Conservation (phyloP, 2,797 vertebrate species). For the Vireo griseus region DNA sequence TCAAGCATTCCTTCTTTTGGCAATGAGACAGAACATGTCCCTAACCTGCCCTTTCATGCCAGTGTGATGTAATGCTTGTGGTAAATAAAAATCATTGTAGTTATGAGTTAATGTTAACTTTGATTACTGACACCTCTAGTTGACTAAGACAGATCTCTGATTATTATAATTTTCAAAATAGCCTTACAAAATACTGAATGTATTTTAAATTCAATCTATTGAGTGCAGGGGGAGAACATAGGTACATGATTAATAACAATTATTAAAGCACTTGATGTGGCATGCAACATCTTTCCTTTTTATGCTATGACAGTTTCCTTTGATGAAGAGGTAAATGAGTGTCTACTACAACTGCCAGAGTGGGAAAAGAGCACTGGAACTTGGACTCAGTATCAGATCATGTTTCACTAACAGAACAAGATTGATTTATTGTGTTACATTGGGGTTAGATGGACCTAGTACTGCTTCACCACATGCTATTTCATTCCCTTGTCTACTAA, state of each 20-base stretch:
- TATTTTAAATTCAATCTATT: not conserved
- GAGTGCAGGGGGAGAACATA: not conserved
- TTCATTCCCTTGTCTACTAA: constrained; percentile 74
- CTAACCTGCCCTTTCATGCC: not conserved
- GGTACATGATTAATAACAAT: not conserved
- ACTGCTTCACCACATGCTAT: constrained; percentile 67
- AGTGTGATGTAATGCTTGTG: not conserved
- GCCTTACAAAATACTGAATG: not conserved
- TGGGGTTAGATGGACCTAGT: constrained; percentile 70
- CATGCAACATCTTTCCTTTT: not conserved
- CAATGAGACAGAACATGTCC: not conserved
- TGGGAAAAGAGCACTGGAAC: constrained; percentile 37
- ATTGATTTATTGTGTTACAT: constrained; percentile 74
- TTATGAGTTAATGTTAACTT: not conserved
- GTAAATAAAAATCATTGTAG: not conserved
- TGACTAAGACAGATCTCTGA: not conserved
- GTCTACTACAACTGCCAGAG: not conserved
- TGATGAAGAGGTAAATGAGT: constrained; percentile 19
- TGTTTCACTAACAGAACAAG: constrained; percentile 60
- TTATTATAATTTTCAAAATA: not conserved
- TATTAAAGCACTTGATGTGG: not conserved
- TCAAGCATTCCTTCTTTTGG: not conserved
- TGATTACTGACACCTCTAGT: not conserved
- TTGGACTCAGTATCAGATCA: constrained; percentile 52
- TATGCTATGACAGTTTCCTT: constrained; percentile 19